phyloP scores from a whole-genome alignment of 2,113 vertebrate genomes.

The Ceyx melanurus region DNA sequence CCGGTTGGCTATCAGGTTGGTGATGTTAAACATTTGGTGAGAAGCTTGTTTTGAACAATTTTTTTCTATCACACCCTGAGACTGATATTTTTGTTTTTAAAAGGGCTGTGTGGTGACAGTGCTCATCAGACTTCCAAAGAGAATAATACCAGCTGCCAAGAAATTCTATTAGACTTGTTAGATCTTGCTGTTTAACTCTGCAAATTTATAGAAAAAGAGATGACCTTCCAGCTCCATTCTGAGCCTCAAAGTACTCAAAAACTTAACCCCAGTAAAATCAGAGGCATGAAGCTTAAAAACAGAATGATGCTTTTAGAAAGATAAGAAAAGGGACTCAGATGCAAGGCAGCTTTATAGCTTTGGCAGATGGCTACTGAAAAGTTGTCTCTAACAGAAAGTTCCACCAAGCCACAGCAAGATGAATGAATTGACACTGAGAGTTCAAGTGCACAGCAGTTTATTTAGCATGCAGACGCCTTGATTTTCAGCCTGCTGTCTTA shows the following conservation, averaged over 20 bases:
- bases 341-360: background rate
- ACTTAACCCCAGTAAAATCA: background rate
- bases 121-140: background rate
- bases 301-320: background rate
- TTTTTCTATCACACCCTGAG: background rate
- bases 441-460: background rate
- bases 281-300: background rate
- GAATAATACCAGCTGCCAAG: background rate
- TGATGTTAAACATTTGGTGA: background rate
- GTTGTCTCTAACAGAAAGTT: background rate
- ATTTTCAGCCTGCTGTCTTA: conserved; percentile 9
- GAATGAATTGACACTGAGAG: background rate
- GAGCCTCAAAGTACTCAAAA: background rate
- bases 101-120: background rate
- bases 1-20: background rate
- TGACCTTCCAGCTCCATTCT: background rate
- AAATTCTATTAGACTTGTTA: background rate
- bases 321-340: too few species aligned
- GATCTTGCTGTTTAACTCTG: too few species aligned
- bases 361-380: background rate
- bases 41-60: background rate
- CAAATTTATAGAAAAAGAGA: background rate
- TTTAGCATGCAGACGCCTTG: background rate
- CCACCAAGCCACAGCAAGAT: background rate
- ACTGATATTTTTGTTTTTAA: background rate